Evolutionary conservation across 2,888 invertebrate genomes (phyloP).

Genomic region (Caenorhabditis sp.): DNA sequence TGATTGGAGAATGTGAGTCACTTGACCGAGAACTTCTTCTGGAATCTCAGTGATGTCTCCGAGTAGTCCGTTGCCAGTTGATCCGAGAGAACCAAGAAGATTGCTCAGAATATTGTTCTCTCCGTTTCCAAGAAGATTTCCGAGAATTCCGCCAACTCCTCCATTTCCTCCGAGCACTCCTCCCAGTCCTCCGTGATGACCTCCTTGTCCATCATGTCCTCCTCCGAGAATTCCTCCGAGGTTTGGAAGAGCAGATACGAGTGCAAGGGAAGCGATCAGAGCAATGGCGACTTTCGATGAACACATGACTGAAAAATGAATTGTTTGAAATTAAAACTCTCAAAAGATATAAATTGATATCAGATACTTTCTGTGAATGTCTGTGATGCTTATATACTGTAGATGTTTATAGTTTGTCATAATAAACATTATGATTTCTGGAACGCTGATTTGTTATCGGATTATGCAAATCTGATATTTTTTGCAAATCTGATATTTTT

Average conservation of each 20-base stretch:
- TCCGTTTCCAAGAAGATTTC: constrained; percentile 3
- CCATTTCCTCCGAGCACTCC: neutral
- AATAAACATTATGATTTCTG: too few relatives aligned
- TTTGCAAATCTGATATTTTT: too few relatives aligned
- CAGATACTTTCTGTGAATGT: too few relatives aligned
- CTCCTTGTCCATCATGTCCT: constrained; percentile 8
- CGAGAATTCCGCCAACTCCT: neutral
- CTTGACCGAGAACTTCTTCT: neutral
- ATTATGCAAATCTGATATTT: too few relatives aligned
- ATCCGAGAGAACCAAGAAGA: neutral
- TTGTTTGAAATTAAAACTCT: too few relatives aligned
- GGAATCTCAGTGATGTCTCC: neutral
- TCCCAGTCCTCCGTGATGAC: neutral
- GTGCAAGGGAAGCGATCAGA: neutral
- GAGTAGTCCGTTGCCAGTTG: neutral
- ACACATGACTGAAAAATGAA: too few relatives aligned
- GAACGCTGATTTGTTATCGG: too few relatives aligned
- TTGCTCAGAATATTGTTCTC: neutral
- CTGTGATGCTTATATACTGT: too few relatives aligned
- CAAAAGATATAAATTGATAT: too few relatives aligned
- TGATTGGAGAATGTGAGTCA: neutral
- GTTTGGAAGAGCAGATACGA: neutral
- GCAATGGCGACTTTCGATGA: neutral
- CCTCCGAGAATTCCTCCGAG: constrained; percentile 14
- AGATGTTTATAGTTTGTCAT: too few relatives aligned